phyloP scores from a whole-genome alignment of 2,113 vertebrate genomes.

The Daphoenositta chrysoptera region DNA sequence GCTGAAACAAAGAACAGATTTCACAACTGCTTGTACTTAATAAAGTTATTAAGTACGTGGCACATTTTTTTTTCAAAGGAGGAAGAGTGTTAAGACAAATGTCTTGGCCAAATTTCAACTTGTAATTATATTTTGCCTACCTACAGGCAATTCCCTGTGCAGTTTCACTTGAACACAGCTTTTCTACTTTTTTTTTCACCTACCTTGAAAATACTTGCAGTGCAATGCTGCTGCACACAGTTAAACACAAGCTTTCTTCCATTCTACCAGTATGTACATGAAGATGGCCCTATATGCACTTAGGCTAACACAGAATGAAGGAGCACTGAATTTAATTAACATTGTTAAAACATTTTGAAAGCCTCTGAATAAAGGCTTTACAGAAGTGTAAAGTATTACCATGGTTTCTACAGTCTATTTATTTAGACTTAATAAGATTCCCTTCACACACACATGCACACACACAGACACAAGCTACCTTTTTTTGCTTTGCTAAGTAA shows the following conservation, averaged over 20 bases:
- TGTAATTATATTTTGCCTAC: slow-evolving; percentile 61
- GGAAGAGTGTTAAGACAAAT: slow-evolving; percentile 58
- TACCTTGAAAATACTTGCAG: neutral
- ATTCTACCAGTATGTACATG: neutral
- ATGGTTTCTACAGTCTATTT: slow-evolving; percentile 43
- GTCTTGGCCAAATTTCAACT: slow-evolving; percentile 56
- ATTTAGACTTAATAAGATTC: slow-evolving; percentile 58
- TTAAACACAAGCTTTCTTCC: neutral
- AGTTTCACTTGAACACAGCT: neutral
- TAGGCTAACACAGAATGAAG: slow-evolving; percentile 20
- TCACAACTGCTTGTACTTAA: slow-evolving; percentile 53
- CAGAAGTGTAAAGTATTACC: slow-evolving; percentile 45
- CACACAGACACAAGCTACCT: neutral
- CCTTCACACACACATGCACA: neutral
- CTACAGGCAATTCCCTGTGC: slow-evolving; percentile 40
- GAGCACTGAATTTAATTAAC: slow-evolving; percentile 58
- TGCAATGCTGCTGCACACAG: neutral
- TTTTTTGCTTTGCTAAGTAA: slow-evolving; percentile 7
- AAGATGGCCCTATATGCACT: slow-evolving; percentile 37
- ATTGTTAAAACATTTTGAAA: slow-evolving; percentile 62
- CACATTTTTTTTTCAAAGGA: slow-evolving; percentile 36
- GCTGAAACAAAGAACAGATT: slow-evolving; percentile 56
- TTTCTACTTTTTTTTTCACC: neutral
- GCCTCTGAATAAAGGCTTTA: slow-evolving; percentile 42
- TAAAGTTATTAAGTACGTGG: slow-evolving; percentile 42